Conservation (phyloP, 1,140 invertebrate species). For the Eubasilissa regina region DNA sequence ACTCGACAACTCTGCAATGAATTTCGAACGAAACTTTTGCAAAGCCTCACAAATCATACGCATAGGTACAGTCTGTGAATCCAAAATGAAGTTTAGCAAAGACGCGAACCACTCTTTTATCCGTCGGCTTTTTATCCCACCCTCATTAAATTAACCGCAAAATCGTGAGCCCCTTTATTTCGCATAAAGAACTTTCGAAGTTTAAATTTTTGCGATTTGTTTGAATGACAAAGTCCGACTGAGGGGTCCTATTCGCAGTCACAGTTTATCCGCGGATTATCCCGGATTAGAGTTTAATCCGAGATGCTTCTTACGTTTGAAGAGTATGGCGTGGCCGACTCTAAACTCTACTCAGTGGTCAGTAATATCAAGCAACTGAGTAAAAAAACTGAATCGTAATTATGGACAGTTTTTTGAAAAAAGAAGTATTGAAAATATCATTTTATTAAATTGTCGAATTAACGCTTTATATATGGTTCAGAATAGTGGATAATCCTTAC, state of each 20-base stretch:
- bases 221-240: slow-evolving; percentile 26
- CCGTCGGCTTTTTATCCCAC: not conserved
- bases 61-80: not conserved
- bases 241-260: not conserved
- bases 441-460: too few relatives aligned
- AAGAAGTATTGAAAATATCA: too few relatives aligned
- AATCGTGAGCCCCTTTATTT: slow-evolving; percentile 18
- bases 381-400: too few relatives aligned
- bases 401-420: too few relatives aligned
- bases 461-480: too few relatives aligned
- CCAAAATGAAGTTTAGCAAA: slow-evolving; percentile 6
- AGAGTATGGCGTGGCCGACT: not conserved
- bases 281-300: slow-evolving; percentile 9
- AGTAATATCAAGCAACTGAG: too few relatives aligned
- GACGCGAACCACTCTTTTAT: slow-evolving; percentile 14
- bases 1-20: too few relatives aligned
- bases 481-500: too few relatives aligned
- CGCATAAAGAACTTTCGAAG: slow-evolving; percentile 22
- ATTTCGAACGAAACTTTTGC: not conserved
- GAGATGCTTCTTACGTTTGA: not conserved
- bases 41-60: not conserved
- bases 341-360: too few relatives aligned
- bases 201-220: slow-evolving; percentile 42
- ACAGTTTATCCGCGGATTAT: slow-evolving; percentile 2
- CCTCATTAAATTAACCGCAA: slow-evolving; percentile 36